Evolutionary conservation across 1,140 invertebrate species (phyloP), one percentile per base, ranked within the genome.

Genomic region (Heliconius melpomene): DNA sequence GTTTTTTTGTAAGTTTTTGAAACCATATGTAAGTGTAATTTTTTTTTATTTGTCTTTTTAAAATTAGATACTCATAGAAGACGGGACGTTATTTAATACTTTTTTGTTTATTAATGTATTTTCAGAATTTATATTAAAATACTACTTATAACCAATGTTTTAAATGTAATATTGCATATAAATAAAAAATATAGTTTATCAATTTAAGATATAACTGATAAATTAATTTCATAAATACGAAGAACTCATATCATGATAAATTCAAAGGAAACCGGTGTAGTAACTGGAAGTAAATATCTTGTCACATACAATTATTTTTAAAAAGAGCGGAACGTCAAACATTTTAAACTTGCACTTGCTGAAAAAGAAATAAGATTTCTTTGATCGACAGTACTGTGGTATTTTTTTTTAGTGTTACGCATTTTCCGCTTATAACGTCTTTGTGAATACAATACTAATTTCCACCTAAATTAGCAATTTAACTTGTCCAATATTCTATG

Each of bases 201-300:
- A 52, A 52, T 46, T 46, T 18, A 52, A 52, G 16, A 20, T 52
- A 6, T 6, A 52, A 60, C 38, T 72, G 57, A 32, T 52, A 36
- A 46, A 83, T 75, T 46, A 78, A 29, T 76, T n/a, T 73, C 54
- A 26, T 66, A 66, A 66, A 26, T 66, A 66, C 60, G 60, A 66
- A 26, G 60, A 66, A 66, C 13, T 66, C 13, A 26, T 26, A 66
- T 66, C 60, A n/a, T 66, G 23, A 66, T 26, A 66, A 29, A 66
- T 66, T 66, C 60, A 66, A 66, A 66, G 60, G 60, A 66, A 66
- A 66, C 60, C 60, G 60, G 23, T 66, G 60, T 66, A 26, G n/a
- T 66, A 66, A 66, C 26, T 66, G 60, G 60, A 66, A 66, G 60
- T 66, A 46, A 46, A 46, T 46, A 66, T 66, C 60, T 66, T 66